These are phyloP conservation scores for Agrotis ipsilon DNA, from an alignment of 2,888 invertebrate genomes.

Conservation along the genomic window DNA sequence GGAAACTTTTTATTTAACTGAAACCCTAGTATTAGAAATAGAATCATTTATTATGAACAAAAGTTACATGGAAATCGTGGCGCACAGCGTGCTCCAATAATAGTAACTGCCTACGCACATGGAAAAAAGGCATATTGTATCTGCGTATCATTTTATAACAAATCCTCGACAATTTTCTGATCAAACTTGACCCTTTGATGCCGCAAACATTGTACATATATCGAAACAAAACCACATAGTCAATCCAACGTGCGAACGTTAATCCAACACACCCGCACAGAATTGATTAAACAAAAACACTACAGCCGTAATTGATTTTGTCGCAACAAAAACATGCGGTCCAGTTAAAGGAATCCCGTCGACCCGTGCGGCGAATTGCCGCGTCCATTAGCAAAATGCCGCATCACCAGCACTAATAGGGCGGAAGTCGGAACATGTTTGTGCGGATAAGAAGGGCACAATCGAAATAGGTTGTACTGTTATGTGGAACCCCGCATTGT, in stretches of 20 bases:
- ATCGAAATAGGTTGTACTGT: constrained; percentile 72
- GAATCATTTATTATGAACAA: no score
- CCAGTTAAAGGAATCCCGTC: constrained; percentile 44
- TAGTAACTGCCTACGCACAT: no score
- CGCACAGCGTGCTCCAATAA: no score
- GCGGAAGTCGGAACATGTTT: constrained; percentile 63
- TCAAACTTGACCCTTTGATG: neutral
- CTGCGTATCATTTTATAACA: neutral
- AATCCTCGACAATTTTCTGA: neutral
- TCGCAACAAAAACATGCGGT: constrained; percentile 47
- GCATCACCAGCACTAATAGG: constrained; percentile 68
- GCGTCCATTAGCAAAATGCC: constrained; percentile 65
- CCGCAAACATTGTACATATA: neutral
- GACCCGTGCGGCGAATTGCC: neutral
- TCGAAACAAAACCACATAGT: constrained; percentile 23
- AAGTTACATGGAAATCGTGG: no score
- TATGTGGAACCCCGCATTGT: constrained; percentile 66
- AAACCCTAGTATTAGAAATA: no score
- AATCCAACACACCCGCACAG: constrained; percentile 13
- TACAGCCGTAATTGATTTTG: constrained; percentile 45
- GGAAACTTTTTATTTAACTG: no score
- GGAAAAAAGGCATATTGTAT: no score
- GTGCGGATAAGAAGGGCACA: constrained; percentile 72
- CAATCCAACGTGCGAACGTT: constrained; percentile 16
- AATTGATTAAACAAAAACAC: constrained; percentile 52